Evolutionary conservation across 2,113 vertebrate genomes (phyloP), one percentile per base, ranked within the genome.

Genomic region (Ictalurus furcatus): DNA sequence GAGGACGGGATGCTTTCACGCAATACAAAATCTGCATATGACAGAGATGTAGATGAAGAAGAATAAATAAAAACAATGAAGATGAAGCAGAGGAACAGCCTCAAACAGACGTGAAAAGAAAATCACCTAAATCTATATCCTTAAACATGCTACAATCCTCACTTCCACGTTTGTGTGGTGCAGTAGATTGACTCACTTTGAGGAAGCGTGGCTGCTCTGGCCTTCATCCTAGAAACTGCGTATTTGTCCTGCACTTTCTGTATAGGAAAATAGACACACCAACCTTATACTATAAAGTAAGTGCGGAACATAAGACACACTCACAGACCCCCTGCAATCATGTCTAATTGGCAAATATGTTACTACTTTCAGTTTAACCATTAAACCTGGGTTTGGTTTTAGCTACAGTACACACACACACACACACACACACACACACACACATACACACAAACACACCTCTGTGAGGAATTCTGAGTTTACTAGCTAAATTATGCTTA

Each of bases 211-310:
- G 96, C 95, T 0, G 95, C 94, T 92, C 95, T 97, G 94, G 90
- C 97, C 95, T 97, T 98, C 89, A 93, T 95, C 90, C 85, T 74
- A 84, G 91, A 52, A 25, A 94, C 85, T 0, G 90, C 90, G 90
- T 94, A 95, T 92, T 96, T 97, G 90, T 98, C 97, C 92, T 97
- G 98, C 86, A 93, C 94, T 95, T 97, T 98, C 98, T 99, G 93
- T 84, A 0, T 93, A 86, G 92, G 81, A 73, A 58, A 86, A 48
- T 56, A 82, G 89, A 85, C 7, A 52, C 30, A 56, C 81, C 8
- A 61, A 16, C 44, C 1, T 54, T 56, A 54, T 2, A 13, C 28
- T 14, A 67, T 7, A 37, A 74, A 78, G n/a, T 1, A 21, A 52
- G 3, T 37, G 82, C 12, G 58, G 54, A 48, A 21, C 28, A 71